Evolutionary conservation across 2,888 invertebrate genomes (phyloP).

Genomic region (Sphaerophoria rueppellii): DNA sequence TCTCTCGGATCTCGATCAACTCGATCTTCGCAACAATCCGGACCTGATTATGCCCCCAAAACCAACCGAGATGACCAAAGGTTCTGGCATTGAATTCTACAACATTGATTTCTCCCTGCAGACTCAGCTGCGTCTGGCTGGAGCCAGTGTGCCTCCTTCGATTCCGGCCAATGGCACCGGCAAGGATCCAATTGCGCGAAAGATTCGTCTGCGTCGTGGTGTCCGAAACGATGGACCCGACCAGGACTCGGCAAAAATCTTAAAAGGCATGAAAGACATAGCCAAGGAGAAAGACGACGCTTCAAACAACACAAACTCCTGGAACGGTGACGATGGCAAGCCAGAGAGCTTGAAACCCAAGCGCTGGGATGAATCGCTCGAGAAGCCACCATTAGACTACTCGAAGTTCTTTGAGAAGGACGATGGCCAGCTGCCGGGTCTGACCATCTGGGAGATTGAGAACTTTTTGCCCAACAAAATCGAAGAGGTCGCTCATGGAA

Average conservation of each 20-base stretch:
- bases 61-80: conserved; percentile 90
- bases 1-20: conserved; percentile 92
- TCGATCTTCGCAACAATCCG: conserved; percentile 96
- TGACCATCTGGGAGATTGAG: conserved; percentile 99
- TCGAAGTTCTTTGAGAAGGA: conserved; percentile 98
- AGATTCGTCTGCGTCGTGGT: conserved; percentile 93
- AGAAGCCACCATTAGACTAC: conserved; percentile 97
- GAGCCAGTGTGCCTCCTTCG: conserved; percentile 91
- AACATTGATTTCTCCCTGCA: conserved; percentile 99
- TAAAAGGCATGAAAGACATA: conserved; percentile 88
- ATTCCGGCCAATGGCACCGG: conserved; percentile 86
- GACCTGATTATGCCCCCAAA: conserved; percentile 99
- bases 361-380: conserved; percentile 97
- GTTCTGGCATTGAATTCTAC: conserved; percentile 95
- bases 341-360: conserved; percentile 89
- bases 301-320: conserved; percentile 83
- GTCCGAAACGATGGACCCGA: conserved; percentile 90
- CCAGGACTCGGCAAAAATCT: conserved; percentile 93
- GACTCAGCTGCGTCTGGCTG: conserved; percentile 95
- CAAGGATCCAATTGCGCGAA: conserved; percentile 97
- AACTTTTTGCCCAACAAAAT: conserved; percentile 98
- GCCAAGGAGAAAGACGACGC: conserved; percentile 87
- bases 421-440: conserved; percentile 94
- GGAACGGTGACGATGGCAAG: conserved; percentile 84
- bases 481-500: conserved; percentile 96